Percentiles rank a stretch among this genome's conserved stretches.
These are phyloP conservation scores for Tangara arthus DNA, from an alignment of 2,797 vertebrate species.

Conservation along the genomic window DNA sequence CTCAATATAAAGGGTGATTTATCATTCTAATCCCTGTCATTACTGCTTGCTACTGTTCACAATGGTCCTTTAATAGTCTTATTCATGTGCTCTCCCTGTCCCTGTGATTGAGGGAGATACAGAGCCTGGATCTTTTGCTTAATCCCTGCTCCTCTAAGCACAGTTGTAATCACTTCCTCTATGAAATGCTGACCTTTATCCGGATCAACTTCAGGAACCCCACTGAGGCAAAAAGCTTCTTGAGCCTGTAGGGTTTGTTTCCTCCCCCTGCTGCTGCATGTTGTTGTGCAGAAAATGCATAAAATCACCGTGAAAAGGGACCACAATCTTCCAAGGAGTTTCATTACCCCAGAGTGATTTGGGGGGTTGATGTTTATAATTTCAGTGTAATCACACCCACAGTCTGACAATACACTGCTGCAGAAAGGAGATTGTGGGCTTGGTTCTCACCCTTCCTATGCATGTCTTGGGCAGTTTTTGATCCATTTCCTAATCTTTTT, in stretches of 20 bases:
- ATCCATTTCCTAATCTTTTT: not conserved
- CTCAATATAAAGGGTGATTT: not conserved
- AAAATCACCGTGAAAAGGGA: not conserved
- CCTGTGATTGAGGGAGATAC: not conserved
- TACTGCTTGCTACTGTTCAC: not conserved
- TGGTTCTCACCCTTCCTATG: not conserved
- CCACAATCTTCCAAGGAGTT: not conserved
- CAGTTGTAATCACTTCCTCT: not conserved
- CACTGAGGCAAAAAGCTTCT: not conserved
- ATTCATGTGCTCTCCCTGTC: not conserved
- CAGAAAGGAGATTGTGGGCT: not conserved
- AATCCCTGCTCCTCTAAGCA: not conserved
- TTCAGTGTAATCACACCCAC: not conserved
- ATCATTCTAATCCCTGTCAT: conserved; percentile 9
- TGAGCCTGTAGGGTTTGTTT: not conserved
- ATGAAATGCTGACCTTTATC: not conserved
- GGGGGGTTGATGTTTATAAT: not conserved
- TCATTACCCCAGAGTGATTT: not conserved
- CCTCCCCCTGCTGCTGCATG: not conserved
- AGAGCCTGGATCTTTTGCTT: not conserved
- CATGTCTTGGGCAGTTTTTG: not conserved
- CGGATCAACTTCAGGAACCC: not conserved
- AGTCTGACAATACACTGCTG: not conserved
- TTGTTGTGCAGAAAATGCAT: not conserved
- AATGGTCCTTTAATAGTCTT: not conserved